phyloP scores from a whole-genome alignment of 92 coral and sea anemone species.

The Porites lobata region DNA sequence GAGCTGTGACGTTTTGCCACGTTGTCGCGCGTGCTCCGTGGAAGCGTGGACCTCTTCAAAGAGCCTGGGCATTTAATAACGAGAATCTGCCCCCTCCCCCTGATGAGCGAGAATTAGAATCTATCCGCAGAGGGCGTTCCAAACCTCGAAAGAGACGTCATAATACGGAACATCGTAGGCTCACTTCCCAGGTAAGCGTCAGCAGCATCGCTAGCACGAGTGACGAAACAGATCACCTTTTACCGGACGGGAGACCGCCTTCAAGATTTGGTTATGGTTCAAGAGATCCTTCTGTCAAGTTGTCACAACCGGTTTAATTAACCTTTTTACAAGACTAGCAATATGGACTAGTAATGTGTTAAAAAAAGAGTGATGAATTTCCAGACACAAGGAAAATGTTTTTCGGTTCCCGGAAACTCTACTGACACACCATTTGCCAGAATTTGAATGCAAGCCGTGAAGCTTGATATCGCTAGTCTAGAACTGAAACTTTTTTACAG shows the following conservation, averaged over 20 bases:
- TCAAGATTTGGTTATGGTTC: conserved; percentile 19
- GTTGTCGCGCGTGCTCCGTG: conserved; percentile 97
- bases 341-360: no score
- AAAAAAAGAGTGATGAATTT: no score
- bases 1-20: conserved; percentile 82
- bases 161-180: not conserved
- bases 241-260: conserved; percentile 10
- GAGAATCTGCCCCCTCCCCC: conserved; percentile 84
- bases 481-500: no score
- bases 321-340: not conserved
- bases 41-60: conserved; percentile 82
- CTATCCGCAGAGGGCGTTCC: conserved; percentile 61
- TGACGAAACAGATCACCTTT: not conserved
- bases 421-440: no score
- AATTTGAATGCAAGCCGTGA: no score
- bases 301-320: not conserved
- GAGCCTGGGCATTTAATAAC: conserved; percentile 84
- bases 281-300: not conserved
- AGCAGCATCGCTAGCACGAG: not conserved
- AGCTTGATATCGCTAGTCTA: no score
- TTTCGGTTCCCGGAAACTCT: no score
- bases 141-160: conserved; percentile 24
- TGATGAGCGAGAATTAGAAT: conserved; percentile 64
- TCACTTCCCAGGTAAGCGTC: not conserved
- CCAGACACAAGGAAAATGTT: no score